phyloP scores from a whole-genome alignment of 2,888 invertebrate species.

The Alloscopus bannaensis region DNA sequence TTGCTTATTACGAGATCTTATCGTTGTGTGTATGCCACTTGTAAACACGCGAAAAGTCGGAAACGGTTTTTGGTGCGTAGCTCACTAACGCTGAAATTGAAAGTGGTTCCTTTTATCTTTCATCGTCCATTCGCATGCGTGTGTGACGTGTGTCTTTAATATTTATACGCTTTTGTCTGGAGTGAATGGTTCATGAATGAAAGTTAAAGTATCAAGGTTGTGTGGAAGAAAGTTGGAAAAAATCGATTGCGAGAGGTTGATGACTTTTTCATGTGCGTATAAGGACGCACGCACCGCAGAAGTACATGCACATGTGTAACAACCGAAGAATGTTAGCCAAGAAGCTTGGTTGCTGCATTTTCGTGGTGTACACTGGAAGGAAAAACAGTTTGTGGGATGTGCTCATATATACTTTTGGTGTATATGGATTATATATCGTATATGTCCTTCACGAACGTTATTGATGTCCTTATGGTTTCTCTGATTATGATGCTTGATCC shows the following conservation, averaged over 20 bases:
- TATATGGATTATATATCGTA: slow-evolving; percentile 3
- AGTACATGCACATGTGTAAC: not conserved
- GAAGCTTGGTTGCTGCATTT: slow-evolving; percentile 17
- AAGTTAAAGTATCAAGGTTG: slow-evolving; percentile 14
- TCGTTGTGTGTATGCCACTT: no score
- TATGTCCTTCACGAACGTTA: slow-evolving; percentile 6
- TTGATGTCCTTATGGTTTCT: slow-evolving; percentile 37
- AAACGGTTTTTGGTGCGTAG: no score
- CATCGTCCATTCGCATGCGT: no score
- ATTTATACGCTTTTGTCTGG: no score
- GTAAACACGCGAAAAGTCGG: no score
- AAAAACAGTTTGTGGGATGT: slow-evolving; percentile 9
- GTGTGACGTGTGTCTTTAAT: no score
- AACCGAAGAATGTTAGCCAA: slow-evolving; percentile 29
- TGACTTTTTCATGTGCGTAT: slow-evolving; percentile 52
- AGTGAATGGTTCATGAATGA: no score
- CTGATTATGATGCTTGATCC: slow-evolving; percentile 42
- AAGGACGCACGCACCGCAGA: slow-evolving; percentile 21
- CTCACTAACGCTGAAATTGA: no score
- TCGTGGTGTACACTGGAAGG: slow-evolving; percentile 33
- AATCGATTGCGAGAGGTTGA: slow-evolving; percentile 38
- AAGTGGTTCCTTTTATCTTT: no score
- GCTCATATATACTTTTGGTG: not conserved
- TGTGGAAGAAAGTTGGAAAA: not conserved
- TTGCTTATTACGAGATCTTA: no score